Conservation (phyloP, 2,888 invertebrate species). For the Ethmia dodecea region DNA sequence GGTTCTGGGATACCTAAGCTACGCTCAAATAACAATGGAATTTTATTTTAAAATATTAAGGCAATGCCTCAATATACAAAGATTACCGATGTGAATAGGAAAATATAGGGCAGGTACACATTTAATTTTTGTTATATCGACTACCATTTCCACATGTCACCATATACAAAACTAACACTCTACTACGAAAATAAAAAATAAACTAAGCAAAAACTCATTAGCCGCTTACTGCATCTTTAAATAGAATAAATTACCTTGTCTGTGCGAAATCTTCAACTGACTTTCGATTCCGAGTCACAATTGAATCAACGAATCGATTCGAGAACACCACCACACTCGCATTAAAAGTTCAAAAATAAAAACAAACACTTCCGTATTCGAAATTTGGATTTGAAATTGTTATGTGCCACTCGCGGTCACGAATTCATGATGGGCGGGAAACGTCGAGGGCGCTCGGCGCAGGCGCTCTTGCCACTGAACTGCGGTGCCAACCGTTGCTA, state of each 20-base stretch:
- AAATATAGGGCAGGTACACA: no score
- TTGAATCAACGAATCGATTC: slow-evolving; percentile 21
- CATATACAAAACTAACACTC: no score
- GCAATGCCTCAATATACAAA: no score
- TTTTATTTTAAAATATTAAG: no score
- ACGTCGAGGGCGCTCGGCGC: slow-evolving; percentile 51
- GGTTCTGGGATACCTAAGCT: no score
- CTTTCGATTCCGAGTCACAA: neutral
- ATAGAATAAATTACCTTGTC: slow-evolving; percentile 35
- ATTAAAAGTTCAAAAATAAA: slow-evolving; percentile 28
- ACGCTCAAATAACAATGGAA: no score
- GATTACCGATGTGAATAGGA: no score
- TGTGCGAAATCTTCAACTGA: slow-evolving; percentile 29
- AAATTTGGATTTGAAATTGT: slow-evolving; percentile 38
- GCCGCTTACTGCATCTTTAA: slow-evolving; percentile 11
- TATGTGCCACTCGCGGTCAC: slow-evolving; percentile 54
- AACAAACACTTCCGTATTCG: slow-evolving; percentile 23
- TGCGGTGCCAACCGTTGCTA: slow-evolving; percentile 35
- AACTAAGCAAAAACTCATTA: slow-evolving; percentile 7
- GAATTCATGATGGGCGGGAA: slow-evolving; percentile 52
- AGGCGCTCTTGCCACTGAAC: slow-evolving; percentile 58
- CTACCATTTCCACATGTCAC: no score
- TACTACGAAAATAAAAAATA: slow-evolving; percentile 5
- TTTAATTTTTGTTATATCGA: no score
- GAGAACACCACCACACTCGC: slow-evolving; percentile 20